A percentile compares a stretch with the other conserved stretches of the same genome.
phyloP scores from a whole-genome alignment of 1,140 invertebrate species.

The Meloidogyne exigua region DNA sequence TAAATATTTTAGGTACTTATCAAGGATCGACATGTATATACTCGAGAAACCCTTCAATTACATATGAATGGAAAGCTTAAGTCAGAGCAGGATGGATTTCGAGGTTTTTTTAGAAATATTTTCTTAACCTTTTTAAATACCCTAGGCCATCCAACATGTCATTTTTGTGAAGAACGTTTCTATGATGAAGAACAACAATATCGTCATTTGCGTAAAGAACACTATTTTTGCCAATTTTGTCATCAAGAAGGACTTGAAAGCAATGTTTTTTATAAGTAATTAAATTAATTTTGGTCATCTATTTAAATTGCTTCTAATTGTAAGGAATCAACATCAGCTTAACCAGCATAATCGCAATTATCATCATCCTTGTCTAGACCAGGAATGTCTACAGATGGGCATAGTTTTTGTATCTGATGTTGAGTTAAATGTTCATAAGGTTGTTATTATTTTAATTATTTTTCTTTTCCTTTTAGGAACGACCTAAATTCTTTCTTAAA shows the following conservation, averaged over 20 bases:
- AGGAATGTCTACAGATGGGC: constrained; percentile 49
- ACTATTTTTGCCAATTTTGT: constrained; percentile 60
- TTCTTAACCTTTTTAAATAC: constrained; percentile 15
- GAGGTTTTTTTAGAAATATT: constrained; percentile 19
- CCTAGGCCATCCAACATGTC: constrained; percentile 52
- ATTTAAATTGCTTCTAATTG: constrained; percentile 8
- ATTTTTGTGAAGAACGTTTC: constrained; percentile 57
- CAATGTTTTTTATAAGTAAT: constrained; percentile 51
- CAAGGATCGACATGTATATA: constrained; percentile 51
- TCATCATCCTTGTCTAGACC: constrained; percentile 49
- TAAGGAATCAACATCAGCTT: constrained; percentile 50
- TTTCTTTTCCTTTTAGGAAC: no score
- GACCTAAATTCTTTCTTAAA: no score
- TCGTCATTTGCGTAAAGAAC: constrained; percentile 52
- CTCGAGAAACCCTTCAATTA: constrained; percentile 38
- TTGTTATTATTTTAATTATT: not conserved
- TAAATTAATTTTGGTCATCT: not conserved
- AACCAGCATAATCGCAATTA: constrained; percentile 41
- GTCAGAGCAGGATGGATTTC: constrained; percentile 41
- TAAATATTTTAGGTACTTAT: constrained; percentile 26
- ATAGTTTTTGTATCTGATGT: constrained; percentile 55
- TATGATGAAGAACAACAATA: constrained; percentile 57
- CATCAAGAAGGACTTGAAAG: constrained; percentile 50
- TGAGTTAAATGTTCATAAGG: constrained; percentile 51
- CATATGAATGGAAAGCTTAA: constrained; percentile 45